Evolutionary conservation across 2,888 invertebrate species (phyloP).

Genomic region (Plutella xylostella): DNA sequence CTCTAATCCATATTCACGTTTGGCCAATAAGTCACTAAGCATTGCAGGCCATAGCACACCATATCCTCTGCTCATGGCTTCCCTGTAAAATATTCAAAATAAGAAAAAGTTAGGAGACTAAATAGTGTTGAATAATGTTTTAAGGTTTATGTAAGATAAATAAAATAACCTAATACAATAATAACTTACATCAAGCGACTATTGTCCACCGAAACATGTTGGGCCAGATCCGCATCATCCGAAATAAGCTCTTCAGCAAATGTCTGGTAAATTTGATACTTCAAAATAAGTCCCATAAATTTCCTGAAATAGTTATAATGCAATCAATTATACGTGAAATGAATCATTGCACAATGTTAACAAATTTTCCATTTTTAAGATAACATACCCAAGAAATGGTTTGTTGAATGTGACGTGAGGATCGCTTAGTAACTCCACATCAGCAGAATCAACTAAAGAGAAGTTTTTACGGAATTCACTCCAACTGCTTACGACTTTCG

Average conservation of each 20-base stretch:
- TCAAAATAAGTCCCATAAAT: slow-evolving; percentile 66
- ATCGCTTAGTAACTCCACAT: slow-evolving; percentile 63
- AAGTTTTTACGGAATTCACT: slow-evolving; percentile 58
- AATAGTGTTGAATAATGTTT: background rate
- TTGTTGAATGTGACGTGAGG: slow-evolving; percentile 61
- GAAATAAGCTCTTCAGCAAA: slow-evolving; percentile 56
- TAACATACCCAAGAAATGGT: slow-evolving; percentile 61
- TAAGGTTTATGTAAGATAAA: background rate
- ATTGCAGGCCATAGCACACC: slow-evolving; percentile 57
- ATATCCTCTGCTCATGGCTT: slow-evolving; percentile 56
- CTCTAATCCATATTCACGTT: slow-evolving; percentile 56
- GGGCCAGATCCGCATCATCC: slow-evolving; percentile 51
- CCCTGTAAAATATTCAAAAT: too few relatives aligned
- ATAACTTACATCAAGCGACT: slow-evolving; percentile 49
- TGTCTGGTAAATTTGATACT: slow-evolving; percentile 68
- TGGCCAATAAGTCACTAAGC: slow-evolving; percentile 55
- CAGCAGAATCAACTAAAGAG: slow-evolving; percentile 49
- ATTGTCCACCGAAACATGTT: slow-evolving; percentile 47
- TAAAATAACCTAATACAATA: slow-evolving; percentile 1
- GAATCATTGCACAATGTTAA: background rate
- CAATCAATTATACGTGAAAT: too few relatives aligned
- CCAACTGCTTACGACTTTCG: slow-evolving; percentile 56
- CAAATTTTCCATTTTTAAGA: background rate
- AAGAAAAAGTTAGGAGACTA: background rate
- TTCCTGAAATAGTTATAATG: slow-evolving; percentile 51